These are phyloP conservation scores for Carposina sasakii DNA, from an alignment of 1,140 invertebrate genomes.

Conservation along the genomic window DNA sequence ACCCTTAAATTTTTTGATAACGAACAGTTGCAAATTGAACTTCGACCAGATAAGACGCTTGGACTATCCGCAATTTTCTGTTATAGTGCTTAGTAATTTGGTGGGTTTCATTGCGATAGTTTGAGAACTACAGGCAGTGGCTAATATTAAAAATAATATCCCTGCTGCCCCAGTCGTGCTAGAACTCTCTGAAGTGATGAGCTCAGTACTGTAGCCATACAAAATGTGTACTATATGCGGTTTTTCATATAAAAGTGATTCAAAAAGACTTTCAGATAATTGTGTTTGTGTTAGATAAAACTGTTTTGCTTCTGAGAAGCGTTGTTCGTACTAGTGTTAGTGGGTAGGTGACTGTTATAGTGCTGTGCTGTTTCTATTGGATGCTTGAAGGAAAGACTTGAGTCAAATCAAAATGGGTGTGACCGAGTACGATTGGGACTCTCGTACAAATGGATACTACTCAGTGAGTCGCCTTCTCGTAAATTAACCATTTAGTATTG, in stretches of 20 bases:
- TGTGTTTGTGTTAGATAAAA: conserved; percentile 64
- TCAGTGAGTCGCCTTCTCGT: conserved; percentile 54
- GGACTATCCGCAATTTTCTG: too few relatives aligned
- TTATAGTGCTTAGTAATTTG: too few relatives aligned
- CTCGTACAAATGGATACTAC: conserved; percentile 62
- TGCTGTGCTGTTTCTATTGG: conserved; percentile 1
- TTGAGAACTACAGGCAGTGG: conserved; percentile 51
- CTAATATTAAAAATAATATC: conserved; percentile 70
- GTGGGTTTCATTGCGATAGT: conserved; percentile 22
- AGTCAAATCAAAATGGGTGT: conserved; percentile 65
- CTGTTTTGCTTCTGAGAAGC: conserved; percentile 4
- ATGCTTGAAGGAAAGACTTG: too few relatives aligned
- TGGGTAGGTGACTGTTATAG: conserved; percentile 1
- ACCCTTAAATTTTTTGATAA: too few relatives aligned
- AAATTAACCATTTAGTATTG: too few relatives aligned
- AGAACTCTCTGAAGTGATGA: conserved; percentile 50
- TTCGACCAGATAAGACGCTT: too few relatives aligned
- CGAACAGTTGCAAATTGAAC: too few relatives aligned
- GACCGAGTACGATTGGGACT: conserved; percentile 64
- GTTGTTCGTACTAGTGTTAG: background rate
- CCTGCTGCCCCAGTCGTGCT: conserved; percentile 61
- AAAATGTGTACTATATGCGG: conserved; percentile 44
- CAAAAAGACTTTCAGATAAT: conserved; percentile 46
- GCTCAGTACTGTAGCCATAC: conserved; percentile 46
- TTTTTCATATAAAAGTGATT: conserved; percentile 43